Conservation (phyloP, 2,797 vertebrate genomes). For the Odontamblyopus lacepedii region DNA sequence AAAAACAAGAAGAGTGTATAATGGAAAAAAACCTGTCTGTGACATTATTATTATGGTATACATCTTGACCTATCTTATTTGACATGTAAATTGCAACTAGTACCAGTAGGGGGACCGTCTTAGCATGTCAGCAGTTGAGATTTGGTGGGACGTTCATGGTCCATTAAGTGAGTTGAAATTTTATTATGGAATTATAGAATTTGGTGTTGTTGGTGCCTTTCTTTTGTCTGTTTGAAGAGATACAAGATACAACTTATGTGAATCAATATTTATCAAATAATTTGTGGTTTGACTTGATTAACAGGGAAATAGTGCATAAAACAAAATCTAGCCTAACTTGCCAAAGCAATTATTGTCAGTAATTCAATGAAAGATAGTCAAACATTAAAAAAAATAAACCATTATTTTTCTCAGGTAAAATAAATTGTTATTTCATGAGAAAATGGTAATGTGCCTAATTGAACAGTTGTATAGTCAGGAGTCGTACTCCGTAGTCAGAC, state of each 20-base stretch:
- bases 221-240: too few species aligned
- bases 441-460: neutral
- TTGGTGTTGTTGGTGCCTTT: neutral
- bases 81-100: neutral
- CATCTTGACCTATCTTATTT: neutral
- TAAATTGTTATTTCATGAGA: neutral
- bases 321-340: too few species aligned
- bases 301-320: neutral
- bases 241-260: too few species aligned
- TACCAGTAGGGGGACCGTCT: neutral
- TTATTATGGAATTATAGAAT: neutral
- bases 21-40: neutral
- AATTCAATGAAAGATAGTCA: neutral
- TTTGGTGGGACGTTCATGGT: neutral
- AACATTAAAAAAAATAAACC: neutral
- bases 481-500: constrained; percentile 29
- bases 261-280: too few species aligned
- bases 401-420: neutral
- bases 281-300: neutral
- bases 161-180: neutral
- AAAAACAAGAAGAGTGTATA: neutral
- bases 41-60: neutral
- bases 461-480: neutral
- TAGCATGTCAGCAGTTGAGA: neutral
- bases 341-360: too few species aligned